Evolutionary conservation across 2,888 invertebrate genomes (phyloP), one percentile per base, ranked within the genome.

Genomic region (Spicauda simplicius): DNA sequence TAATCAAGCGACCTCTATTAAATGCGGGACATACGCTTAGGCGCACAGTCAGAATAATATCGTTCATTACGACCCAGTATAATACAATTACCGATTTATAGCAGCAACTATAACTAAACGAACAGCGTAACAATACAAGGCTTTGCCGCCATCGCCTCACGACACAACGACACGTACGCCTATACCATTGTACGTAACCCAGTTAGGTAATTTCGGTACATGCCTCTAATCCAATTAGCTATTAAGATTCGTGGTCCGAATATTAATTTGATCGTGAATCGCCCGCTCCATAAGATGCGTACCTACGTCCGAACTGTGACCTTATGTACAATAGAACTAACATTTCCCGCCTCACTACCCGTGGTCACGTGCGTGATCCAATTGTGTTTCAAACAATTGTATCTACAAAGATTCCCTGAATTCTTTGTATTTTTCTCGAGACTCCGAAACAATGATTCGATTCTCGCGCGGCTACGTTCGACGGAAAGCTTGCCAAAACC

Each of bases 161-260:
- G 73, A 70, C 70, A 69, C 62, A 25, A 67, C 75, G 79, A 84
- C 88, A 88, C 89, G 90, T 87, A 84, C 85, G 80, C 78, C 80
- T 80, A 73, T 79, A 81, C 80, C 83, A 86, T 88, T 87, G 86
- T 89, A 82, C 84, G 88, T 90, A 89, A 89, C 90, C 83, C 78
- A 83, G 88, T 91, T 91, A 88, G 86, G 89, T 91, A 88, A 91
- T 92, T 91, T 91, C 82, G 84, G 86, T 90, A 91, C 91, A 91
- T 90, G 90, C 85, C 85, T 88, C 84, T 91, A 91, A 93, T 92
- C 92, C 92, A 93, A 93, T 93, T 92, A 93, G 91, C 91, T 91
- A 92, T 93, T 92, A 92, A 90, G 92, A 89, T 89, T 84, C 92
- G 92, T 91, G 93, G 83, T 78, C 83, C 83, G 92, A 91, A 93